Percentiles rank a stretch among this genome's conserved stretches.
Conservation (phyloP, 2,113 vertebrate species). For the Limanda limanda region DNA sequence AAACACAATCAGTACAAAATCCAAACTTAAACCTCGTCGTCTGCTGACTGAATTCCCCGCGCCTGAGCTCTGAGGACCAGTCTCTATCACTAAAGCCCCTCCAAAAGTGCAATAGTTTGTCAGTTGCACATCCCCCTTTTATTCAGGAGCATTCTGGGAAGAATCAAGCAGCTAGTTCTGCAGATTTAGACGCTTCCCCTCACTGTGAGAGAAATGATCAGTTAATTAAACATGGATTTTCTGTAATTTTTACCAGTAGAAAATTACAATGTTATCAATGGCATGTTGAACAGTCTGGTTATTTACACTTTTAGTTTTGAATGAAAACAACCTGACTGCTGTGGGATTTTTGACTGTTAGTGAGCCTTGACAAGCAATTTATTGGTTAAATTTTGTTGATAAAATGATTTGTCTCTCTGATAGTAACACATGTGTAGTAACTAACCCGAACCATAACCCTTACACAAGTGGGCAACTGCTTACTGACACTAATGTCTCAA, state of each 20-base stretch:
- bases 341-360: too few relatives aligned
- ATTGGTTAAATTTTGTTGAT: too few relatives aligned
- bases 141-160: background rate
- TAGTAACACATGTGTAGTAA: too few relatives aligned
- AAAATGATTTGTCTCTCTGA: too few relatives aligned
- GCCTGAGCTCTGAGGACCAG: background rate
- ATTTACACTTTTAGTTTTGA: too few relatives aligned
- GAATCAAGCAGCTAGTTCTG: background rate
- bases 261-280: background rate
- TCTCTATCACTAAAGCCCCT: background rate
- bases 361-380: too few relatives aligned
- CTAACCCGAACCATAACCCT: too few relatives aligned
- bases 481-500: too few relatives aligned
- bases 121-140: background rate
- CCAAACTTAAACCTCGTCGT: slow-evolving; percentile 6
- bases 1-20: slow-evolving; percentile 21
- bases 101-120: background rate
- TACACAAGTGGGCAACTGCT: too few relatives aligned
- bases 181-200: background rate
- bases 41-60: background rate
- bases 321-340: too few relatives aligned
- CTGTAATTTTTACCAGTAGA: too few relatives aligned
- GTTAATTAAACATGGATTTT: background rate
- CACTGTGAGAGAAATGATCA: too few relatives aligned
- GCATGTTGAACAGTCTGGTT: background rate